Evolutionary conservation across 2,113 vertebrate genomes (phyloP), one percentile per base, ranked within the genome.

Genomic region (Spea bombifrons): DNA sequence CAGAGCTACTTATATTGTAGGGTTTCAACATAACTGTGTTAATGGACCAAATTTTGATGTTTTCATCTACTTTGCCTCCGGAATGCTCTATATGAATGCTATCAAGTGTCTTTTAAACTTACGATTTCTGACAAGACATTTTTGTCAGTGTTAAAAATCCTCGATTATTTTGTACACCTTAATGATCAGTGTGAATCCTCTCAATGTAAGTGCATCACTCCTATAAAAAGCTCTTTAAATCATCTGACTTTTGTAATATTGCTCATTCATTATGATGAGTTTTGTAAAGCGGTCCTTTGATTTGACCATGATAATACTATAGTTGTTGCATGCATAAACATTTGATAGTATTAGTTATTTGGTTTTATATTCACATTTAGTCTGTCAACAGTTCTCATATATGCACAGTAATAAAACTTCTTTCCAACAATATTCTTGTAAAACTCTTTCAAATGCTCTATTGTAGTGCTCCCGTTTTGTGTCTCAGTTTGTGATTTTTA

Each of bases 281-380:
- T 92, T 94, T 89, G 91, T 92, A 74, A 78, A 61, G 17, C 48
- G 13, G 92, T 93, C 91, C 93, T 93, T 92, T 96, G 93, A 91
- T 94, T 87, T 96, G 94, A 94, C 90, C 88, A 93, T 90, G 92
- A 89, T 96, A 93, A 94, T 92, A 90, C 86, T 97, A 91, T 91
- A 94, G 92, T 96, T 97, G 92, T 98, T 94, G 97, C 97, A 99
- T 99, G 97, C 92, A 94, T 93, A 95, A 94, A 94, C 95, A 96
- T 96, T 94, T 92, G 90, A 83, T 96, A 94, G 93, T 94, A 92
- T 93, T 94, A 91, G 92, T 92, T 94, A 89, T 89, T 88, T 88
- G 87, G 92, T 90, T 94, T 88, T 85, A 86, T 86, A 88, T 88
- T 87, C 83, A 89, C 92, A 94, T 89, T 84, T 91, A 85, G 84